Conservation (phyloP, 1,140 invertebrate species). For the Cyclargus thomasi region DNA sequence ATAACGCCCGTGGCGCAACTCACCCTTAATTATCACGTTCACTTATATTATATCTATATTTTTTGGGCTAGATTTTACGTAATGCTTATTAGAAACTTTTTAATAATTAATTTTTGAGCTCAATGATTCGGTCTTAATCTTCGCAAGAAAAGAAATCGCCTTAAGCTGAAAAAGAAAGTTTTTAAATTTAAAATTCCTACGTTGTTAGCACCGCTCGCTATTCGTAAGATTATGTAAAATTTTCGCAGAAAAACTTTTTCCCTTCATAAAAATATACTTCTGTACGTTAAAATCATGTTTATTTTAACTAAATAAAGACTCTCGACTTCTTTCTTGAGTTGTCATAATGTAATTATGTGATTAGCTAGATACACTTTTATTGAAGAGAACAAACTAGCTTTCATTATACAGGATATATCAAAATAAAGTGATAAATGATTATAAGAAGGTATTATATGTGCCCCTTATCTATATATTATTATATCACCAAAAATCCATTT, state of each 20-base stretch:
- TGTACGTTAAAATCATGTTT: slow-evolving; percentile 6
- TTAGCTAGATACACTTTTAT: too few species aligned
- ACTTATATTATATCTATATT: not conserved
- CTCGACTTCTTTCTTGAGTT: not conserved
- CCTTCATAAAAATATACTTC: slow-evolving; percentile 11
- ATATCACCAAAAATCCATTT: too few species aligned
- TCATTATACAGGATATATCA: too few species aligned
- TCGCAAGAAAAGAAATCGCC: not conserved
- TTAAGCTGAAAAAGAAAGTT: slow-evolving; percentile 45
- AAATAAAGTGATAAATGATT: too few species aligned
- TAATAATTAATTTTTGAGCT: slow-evolving; percentile 3
- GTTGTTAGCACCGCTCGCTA: slow-evolving; percentile 36
- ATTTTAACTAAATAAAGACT: not conserved
- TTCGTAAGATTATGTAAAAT: slow-evolving; percentile 37
- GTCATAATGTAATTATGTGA: too few species aligned
- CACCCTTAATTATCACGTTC: too few species aligned
- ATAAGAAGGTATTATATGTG: too few species aligned
- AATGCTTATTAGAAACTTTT: not conserved
- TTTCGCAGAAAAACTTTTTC: slow-evolving; percentile 22
- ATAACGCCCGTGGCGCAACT: too few species aligned
- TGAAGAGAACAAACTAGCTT: too few species aligned
- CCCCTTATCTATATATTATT: too few species aligned
- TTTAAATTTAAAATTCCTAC: slow-evolving; percentile 41
- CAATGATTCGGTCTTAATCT: not conserved
- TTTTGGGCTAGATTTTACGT: not conserved